Evolutionary conservation across 2,113 vertebrate genomes (phyloP), one percentile per base, ranked within the genome.

Genomic region (western clawed frog (Xenopus tropicalis)): DNA sequence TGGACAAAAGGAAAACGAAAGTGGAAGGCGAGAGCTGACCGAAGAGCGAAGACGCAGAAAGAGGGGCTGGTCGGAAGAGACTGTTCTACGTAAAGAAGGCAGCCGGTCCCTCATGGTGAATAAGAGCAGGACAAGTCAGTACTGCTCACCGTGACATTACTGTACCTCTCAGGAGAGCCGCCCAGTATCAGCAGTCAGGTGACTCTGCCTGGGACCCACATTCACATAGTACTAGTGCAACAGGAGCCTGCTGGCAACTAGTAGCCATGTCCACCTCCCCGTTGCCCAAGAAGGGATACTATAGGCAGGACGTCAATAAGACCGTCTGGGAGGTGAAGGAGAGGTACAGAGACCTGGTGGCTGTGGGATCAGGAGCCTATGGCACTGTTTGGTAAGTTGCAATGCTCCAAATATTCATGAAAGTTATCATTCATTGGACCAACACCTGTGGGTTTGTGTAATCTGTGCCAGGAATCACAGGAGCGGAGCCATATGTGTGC

Each of bases 301-400:
- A 91, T 86, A 90, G 89, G 64, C 93, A 95, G 86, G 95, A 96
- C 68, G 84, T 97, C 9, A 92, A 93, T 83, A 92, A 92, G 79
- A 96, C 94, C 0, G 82, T 85, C 51, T 98, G 95, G 95, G 94
- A 96, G 78, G 94, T 94, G 66, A 90, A 91, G 83, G 92, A 92
- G 70, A 84, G 91, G 83, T 96, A 96, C 85, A 87, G 85, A 25
- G 94, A 95, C 78, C 85, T 96, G 80, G 88, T 92, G 82, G 89
- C 95, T 63, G 89, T 96, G 78, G 95, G 95, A 12, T 96, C 95
- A 0, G 95, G 95, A 72, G 95, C 95, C 0, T 98, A 98, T 19
- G 95, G 95, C 57, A 93, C 93, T 1, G 95, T 97, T 62, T 96
- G 95, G 95, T 98, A 79, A 93, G 94, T 78, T 61, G 12, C 46